Percentiles rank a stretch among this genome's conserved stretches.
Conservation (phyloP, 2,888 invertebrate species). For the Unio delphinus region DNA sequence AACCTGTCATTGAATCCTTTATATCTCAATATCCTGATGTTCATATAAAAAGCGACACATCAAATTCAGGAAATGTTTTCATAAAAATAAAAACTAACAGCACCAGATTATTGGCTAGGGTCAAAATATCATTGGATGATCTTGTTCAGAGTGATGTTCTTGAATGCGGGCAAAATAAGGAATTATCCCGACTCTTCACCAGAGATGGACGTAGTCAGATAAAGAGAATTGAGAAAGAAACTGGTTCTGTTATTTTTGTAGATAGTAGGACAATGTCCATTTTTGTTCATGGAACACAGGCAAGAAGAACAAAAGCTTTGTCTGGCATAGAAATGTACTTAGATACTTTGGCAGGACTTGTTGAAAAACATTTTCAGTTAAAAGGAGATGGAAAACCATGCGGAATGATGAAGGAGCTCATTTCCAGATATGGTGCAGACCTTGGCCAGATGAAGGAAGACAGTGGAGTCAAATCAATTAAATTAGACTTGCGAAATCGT, state of each 20-base stretch:
- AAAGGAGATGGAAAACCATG: constrained; percentile 40
- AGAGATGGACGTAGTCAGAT: constrained; percentile 27
- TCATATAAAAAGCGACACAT: constrained; percentile 4
- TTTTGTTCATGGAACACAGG: constrained; percentile 32
- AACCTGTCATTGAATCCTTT: constrained; percentile 10
- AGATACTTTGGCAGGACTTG: constrained; percentile 4
- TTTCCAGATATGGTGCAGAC: constrained; percentile 39
- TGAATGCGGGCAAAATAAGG: constrained; percentile 20
- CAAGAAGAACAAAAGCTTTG: constrained; percentile 20
- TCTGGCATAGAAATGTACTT: constrained; percentile 25
- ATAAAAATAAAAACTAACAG: constrained; percentile 19
- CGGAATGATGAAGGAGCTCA: constrained; percentile 51
- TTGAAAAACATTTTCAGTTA: constrained; percentile 25
- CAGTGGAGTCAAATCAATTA: background rate
- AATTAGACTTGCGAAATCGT: constrained; percentile 38
- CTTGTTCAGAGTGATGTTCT: constrained; percentile 35
- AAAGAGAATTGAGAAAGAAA: constrained; percentile 25
- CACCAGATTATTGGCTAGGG: constrained; percentile 26
- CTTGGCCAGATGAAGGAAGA: constrained; percentile 24
- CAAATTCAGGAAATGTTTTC: constrained; percentile 19
- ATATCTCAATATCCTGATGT: constrained; percentile 4
- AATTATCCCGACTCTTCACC: constrained; percentile 19
- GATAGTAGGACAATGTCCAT: constrained; percentile 39
- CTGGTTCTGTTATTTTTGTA: constrained; percentile 23
- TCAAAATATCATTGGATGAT: constrained; percentile 27